Evolutionary conservation across 1,140 invertebrate genomes (phyloP), one percentile per base, ranked within the genome.

Genomic region (Heterodera schachtii): DNA sequence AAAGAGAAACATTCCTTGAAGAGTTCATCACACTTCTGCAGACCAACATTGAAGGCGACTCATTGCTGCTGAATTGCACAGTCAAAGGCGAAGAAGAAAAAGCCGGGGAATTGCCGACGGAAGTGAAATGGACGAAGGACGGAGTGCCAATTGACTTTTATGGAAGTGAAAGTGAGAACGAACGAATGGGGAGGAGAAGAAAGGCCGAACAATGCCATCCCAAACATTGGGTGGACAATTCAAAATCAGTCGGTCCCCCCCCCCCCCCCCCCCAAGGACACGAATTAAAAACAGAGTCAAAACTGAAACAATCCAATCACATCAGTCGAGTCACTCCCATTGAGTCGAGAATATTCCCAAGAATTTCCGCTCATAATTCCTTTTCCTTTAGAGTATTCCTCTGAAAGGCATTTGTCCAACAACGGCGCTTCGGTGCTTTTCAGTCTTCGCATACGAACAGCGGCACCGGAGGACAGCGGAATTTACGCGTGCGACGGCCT

Each of bases 401-500:
- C 76, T 31, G 21, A 49, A 44, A 13, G 31, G 3, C 70, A 80
- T 6, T 16, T 80, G 21, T 21, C 46, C 31, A 47, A 81, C 52
- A 79, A 82, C 44, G n/a, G 66, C 9, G 64, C 73, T 13, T 4
- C 43, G 19, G 21, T 67, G 41, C 21, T 83, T 19, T 84, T 78
- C 57, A 84, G 60, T 9, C 73, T 83, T 21, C 57, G 82, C 19
- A 83, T 83, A 21, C 44, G 52, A 43, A n/a, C 69, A 60, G 83
- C 71, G 16, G 43, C 83, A 3, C 31, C 47, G 4, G 46, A 66
- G 13, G 82, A 83, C 47, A 70, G 77, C 47, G 82, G 82, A 21
- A 9, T 84, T 31, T 83, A 83, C 64, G 49, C 83, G 67, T 83
- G 82, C 69, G 83, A 83, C 31, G 82, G 82, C 8, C 70, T 84